Percentiles rank a stretch among this genome's conserved stretches.
phyloP scores from a whole-genome alignment of 2,113 vertebrate species.

The Bombycilla garrulus region DNA sequence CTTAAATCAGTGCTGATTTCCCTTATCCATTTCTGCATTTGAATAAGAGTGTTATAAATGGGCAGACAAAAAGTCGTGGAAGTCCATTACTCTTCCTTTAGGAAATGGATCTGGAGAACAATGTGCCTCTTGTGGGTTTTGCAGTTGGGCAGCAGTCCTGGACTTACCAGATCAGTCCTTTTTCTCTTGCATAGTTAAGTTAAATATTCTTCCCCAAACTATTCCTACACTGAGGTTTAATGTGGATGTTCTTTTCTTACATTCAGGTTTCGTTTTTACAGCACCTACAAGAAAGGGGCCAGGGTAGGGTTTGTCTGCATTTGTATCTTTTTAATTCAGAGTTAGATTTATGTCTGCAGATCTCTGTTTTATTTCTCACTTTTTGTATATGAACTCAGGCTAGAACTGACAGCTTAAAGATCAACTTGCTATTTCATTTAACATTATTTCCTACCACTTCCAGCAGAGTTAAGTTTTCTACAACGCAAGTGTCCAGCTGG shows the following conservation, averaged over 20 bases:
- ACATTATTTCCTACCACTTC: not conserved
- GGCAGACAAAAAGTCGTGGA: not conserved
- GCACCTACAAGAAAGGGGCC: not conserved
- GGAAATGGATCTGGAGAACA: not conserved
- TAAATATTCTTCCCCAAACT: not conserved
- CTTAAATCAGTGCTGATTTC: not conserved
- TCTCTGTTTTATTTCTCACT: not conserved
- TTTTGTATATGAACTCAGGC: not conserved
- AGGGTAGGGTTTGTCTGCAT: rapidly evolving
- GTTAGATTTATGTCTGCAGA: not conserved
- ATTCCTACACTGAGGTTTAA: not conserved
- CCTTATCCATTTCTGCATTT: not conserved
- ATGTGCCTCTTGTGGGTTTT: not conserved
- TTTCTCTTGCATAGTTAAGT: not conserved
- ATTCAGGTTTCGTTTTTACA: not conserved
- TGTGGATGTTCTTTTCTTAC: not conserved
- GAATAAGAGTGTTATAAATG: not conserved
- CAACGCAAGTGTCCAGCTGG: not conserved
- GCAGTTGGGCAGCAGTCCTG: not conserved
- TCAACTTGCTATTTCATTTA: not conserved
- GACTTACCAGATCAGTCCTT: not conserved
- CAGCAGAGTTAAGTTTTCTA: not conserved
- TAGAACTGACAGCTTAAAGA: not conserved
- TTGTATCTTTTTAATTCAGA: not conserved
- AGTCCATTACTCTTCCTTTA: not conserved